These are phyloP conservation scores for Anguilla megastoma DNA, from an alignment of 2,797 vertebrate genomes.

Conservation along the genomic window DNA sequence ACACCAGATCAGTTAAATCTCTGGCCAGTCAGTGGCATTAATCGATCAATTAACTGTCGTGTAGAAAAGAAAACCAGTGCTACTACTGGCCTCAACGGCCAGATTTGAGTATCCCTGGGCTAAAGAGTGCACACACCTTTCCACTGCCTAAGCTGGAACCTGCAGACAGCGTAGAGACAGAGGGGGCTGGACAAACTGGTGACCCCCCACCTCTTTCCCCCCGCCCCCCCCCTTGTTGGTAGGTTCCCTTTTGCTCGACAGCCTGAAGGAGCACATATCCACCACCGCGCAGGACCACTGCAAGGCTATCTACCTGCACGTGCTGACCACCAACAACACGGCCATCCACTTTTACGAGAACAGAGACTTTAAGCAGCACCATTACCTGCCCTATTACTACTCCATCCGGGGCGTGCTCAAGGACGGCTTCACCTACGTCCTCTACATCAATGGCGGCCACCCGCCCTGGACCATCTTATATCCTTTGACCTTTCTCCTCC, in stretches of 20 bases:
- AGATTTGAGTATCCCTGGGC: too few relatives aligned
- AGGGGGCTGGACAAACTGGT: background rate
- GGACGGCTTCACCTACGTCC: conserved; percentile 97
- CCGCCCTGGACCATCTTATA: conserved; percentile 99
- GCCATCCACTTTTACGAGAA: conserved; percentile 98
- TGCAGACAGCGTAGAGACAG: too few relatives aligned
- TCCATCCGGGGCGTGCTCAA: conserved; percentile 97
- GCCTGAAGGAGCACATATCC: conserved; percentile 97
- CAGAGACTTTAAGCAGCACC: conserved; percentile 98
- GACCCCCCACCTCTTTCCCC: background rate
- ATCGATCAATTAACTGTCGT: too few relatives aligned
- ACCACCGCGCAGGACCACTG: conserved; percentile 96
- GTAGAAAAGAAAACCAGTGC: too few relatives aligned
- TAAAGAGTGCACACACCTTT: too few relatives aligned
- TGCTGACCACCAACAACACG: conserved; percentile 95
- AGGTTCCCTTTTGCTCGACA: conserved; percentile 97
- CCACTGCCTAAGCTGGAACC: too few relatives aligned
- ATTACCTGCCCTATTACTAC: conserved; percentile 98
- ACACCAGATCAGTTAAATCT: too few relatives aligned
- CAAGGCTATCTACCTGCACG: conserved; percentile 97
- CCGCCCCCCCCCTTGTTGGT: conserved; percentile 4
- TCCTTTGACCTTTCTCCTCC: conserved; percentile 75
- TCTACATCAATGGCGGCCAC: conserved; percentile 96
- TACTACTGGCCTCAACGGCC: too few relatives aligned
- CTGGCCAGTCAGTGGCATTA: too few relatives aligned